Percentiles rank a stretch among this genome's conserved stretches.
phyloP scores from a whole-genome alignment of 2,113 vertebrate species.

The Coturnix japonica region DNA sequence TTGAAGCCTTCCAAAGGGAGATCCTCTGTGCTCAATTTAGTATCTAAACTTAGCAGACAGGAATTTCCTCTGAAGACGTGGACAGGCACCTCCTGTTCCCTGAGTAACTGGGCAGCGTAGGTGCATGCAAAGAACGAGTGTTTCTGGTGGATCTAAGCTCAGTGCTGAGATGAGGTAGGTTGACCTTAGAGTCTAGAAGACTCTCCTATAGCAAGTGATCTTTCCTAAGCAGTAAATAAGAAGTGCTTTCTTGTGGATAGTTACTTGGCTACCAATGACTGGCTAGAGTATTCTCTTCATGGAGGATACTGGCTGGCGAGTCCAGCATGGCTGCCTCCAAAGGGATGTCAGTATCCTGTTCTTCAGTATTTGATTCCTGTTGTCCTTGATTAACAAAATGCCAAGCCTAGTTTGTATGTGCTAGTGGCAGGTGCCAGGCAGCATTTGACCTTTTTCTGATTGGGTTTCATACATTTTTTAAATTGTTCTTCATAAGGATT shows the following conservation, averaged over 20 bases:
- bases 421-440: not conserved
- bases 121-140: not conserved
- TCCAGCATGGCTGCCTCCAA: not conserved
- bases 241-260: not conserved
- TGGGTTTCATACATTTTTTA: not conserved
- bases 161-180: not conserved
- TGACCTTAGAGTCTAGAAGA: not conserved
- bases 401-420: not conserved
- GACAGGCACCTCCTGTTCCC: conserved; percentile 31
- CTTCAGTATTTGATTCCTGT: not conserved
- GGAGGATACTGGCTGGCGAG: not conserved
- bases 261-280: not conserved
- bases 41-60: conserved; percentile 42
- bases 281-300: not conserved
- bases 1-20: conserved; percentile 39
- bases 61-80: conserved; percentile 31
- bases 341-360: not conserved
- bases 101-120: rapidly evolving
- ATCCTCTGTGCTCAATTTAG: conserved; percentile 43
- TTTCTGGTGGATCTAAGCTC: not conserved
- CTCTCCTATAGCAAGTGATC: not conserved
- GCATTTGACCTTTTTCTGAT: not conserved
- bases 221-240: not conserved
- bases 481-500: not conserved
- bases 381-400: not conserved